These are phyloP conservation scores for Ammodytes dubius DNA, from an alignment of 2,113 vertebrate species.

Conservation along the genomic window DNA sequence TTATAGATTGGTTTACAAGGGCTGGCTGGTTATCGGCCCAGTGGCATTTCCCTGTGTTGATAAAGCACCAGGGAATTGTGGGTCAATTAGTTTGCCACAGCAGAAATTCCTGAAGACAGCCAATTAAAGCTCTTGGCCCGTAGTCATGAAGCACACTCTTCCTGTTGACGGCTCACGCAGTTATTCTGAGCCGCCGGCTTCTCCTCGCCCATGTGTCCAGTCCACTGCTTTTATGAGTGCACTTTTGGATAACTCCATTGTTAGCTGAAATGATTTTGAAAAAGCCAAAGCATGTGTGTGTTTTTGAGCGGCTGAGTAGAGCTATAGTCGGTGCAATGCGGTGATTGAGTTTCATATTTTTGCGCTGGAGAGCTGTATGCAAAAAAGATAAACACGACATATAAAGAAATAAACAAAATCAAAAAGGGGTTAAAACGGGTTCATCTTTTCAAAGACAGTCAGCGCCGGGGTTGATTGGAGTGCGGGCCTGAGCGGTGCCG, in stretches of 20 bases:
- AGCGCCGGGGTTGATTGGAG: slow-evolving; percentile 60
- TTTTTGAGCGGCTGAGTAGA: slow-evolving; percentile 16
- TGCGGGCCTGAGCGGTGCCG: slow-evolving; percentile 55
- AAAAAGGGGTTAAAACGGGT: slow-evolving; percentile 60
- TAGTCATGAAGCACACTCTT: slow-evolving; percentile 59
- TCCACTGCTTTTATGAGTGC: slow-evolving; percentile 39
- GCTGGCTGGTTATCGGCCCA: slow-evolving; percentile 81
- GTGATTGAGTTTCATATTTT: slow-evolving; percentile 40
- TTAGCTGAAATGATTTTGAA: slow-evolving; percentile 52
- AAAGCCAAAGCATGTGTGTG: slow-evolving; percentile 49
- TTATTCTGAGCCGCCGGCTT: slow-evolving; percentile 67
- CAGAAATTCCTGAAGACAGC: slow-evolving; percentile 77
- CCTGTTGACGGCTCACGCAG: slow-evolving; percentile 68
- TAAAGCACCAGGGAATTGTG: slow-evolving; percentile 85
- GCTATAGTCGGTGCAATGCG: slow-evolving; percentile 1
- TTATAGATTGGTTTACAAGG: slow-evolving; percentile 87
- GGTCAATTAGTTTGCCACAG: slow-evolving; percentile 85
- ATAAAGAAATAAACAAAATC: slow-evolving; percentile 76
- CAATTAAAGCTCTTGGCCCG: slow-evolving; percentile 72
- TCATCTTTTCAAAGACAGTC: slow-evolving; percentile 55
- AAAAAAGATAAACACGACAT: slow-evolving; percentile 62
- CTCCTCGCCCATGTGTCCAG: slow-evolving; percentile 39
- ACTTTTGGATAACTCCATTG: slow-evolving; percentile 61
- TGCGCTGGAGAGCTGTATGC: slow-evolving; percentile 41
- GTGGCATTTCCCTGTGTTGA: slow-evolving; percentile 81